These are phyloP conservation scores for Orthosia gracilis DNA, from an alignment of 2,888 invertebrate genomes.

Conservation along the genomic window DNA sequence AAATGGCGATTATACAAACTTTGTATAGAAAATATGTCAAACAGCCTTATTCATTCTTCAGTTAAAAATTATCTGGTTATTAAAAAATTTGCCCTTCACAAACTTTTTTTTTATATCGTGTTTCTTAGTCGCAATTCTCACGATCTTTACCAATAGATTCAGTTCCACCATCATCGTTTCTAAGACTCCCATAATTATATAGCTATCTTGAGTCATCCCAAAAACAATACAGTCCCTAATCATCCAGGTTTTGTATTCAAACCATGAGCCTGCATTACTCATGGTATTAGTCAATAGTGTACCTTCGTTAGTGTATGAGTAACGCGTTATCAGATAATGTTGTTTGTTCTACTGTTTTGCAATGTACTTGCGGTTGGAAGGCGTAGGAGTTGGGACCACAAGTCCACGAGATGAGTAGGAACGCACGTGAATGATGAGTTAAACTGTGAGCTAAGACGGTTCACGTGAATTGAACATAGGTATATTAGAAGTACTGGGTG, in stretches of 20 bases:
- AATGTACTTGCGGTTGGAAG: constrained; percentile 55
- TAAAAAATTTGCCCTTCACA: too few species aligned
- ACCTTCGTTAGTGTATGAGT: constrained; percentile 66
- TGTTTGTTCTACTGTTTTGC: constrained; percentile 75
- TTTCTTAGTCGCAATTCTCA: background rate
- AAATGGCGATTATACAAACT: too few species aligned
- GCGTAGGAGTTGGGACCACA: constrained; percentile 30
- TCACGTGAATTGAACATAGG: background rate
- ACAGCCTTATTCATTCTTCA: too few species aligned
- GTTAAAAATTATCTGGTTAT: too few species aligned
- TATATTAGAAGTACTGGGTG: background rate
- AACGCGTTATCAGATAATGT: constrained; percentile 77
- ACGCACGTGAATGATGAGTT: constrained; percentile 45
- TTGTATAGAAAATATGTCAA: too few species aligned
- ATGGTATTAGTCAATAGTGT: constrained; percentile 64
- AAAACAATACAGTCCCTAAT: constrained; percentile 31
- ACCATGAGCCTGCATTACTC: constrained; percentile 65
- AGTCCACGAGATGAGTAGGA: constrained; percentile 41
- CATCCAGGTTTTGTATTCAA: constrained; percentile 40
- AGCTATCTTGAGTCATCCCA: constrained; percentile 21
- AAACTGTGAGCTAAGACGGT: background rate
- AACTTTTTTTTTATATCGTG: background rate
- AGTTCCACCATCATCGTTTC: constrained; percentile 4
- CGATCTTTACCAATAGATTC: background rate
- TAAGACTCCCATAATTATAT: background rate